These are phyloP conservation scores for Loripinus fragilis DNA, from an alignment of 2,888 invertebrate species.

Conservation along the genomic window DNA sequence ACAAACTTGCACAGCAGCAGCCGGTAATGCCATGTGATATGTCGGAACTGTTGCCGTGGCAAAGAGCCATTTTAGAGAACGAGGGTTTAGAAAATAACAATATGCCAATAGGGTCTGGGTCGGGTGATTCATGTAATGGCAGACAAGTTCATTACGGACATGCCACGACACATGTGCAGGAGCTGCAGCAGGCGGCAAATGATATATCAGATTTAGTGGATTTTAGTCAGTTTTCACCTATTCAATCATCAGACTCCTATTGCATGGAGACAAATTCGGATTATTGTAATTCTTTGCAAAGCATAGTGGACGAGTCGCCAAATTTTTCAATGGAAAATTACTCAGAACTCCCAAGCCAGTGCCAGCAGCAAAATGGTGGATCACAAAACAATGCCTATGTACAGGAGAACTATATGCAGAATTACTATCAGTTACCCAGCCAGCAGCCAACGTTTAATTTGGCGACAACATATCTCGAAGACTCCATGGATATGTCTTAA, in stretches of 20 bases:
- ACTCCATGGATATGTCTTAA: constrained; percentile 51
- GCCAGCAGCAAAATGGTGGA: constrained; percentile 17
- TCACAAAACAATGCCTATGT: constrained; percentile 13
- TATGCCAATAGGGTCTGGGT: not conserved
- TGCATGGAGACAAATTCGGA: constrained; percentile 39
- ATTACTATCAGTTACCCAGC: not conserved
- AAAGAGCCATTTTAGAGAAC: constrained; percentile 55
- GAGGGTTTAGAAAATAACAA: constrained; percentile 21
- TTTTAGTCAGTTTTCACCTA: constrained; percentile 32
- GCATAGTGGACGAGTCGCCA: constrained; percentile 18
- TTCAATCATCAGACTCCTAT: constrained; percentile 16
- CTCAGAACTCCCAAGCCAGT: constrained; percentile 2
- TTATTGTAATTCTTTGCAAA: constrained; percentile 29
- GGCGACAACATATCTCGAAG: constrained; percentile 24
- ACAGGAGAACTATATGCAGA: constrained; percentile 3
- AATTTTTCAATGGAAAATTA: not conserved
- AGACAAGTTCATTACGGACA: not conserved
- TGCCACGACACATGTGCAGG: not conserved
- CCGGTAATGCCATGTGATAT: constrained; percentile 89
- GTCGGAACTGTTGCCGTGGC: constrained; percentile 61
- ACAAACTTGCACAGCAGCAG: constrained; percentile 93
- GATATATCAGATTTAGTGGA: constrained; percentile 33
- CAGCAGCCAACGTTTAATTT: constrained; percentile 39
- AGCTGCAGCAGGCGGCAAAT: constrained; percentile 16
- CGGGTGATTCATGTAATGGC: constrained; percentile 5